Conservation (phyloP, 2,888 invertebrate species). For the Rugalucina vietnamica region DNA sequence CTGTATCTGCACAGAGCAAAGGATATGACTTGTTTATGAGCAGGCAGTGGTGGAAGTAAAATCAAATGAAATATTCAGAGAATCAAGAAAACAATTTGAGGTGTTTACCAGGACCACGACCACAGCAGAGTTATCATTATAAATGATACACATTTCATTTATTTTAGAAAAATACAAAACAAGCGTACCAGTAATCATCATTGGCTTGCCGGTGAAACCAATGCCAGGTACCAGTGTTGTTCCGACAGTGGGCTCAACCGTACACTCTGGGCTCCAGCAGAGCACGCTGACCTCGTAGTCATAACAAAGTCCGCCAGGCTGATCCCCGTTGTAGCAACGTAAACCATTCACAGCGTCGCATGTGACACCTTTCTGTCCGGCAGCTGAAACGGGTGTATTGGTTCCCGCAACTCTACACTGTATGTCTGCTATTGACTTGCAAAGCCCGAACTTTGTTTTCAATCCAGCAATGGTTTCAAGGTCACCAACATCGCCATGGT, state of each 20-base stretch:
- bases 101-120: too few relatives aligned
- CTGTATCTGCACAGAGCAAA: too few relatives aligned
- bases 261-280: slow-evolving; percentile 85
- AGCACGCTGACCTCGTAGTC: slow-evolving; percentile 93
- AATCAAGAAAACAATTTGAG: too few relatives aligned
- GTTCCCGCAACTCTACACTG: slow-evolving; percentile 70
- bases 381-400: slow-evolving; percentile 58
- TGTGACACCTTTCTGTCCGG: slow-evolving; percentile 74
- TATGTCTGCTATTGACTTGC: slow-evolving; percentile 71
- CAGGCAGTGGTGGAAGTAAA: too few relatives aligned
- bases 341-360: slow-evolving; percentile 77
- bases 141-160: too few relatives aligned
- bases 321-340: slow-evolving; percentile 75
- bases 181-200: slow-evolving; percentile 44
- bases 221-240: slow-evolving; percentile 35
- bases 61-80: too few relatives aligned
- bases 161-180: too few relatives aligned
- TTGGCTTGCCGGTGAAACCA: slow-evolving; percentile 13
- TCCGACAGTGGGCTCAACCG: neutral
- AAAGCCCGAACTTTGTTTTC: slow-evolving; percentile 71
- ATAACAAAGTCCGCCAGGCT: slow-evolving; percentile 85
- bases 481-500: slow-evolving; percentile 67
- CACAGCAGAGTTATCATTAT: too few relatives aligned
- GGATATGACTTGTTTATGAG: too few relatives aligned
- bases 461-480: slow-evolving; percentile 67